These are phyloP conservation scores for Thomomys bottae DNA, from an alignment of 2,113 vertebrate species.

Conservation along the genomic window DNA sequence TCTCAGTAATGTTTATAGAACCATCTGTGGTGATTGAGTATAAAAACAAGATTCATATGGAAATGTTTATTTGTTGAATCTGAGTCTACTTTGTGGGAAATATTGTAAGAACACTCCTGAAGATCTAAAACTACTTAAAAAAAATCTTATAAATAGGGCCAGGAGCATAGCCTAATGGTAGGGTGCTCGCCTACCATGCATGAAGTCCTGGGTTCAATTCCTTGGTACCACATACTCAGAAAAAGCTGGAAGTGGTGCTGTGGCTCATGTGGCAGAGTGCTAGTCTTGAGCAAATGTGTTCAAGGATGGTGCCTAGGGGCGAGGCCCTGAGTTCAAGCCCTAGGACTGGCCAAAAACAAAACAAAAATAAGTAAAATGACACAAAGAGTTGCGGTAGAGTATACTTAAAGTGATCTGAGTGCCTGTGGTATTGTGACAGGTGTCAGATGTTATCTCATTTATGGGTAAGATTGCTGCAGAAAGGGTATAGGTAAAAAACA, in stretches of 20 bases:
- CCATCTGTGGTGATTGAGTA: background rate
- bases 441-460: background rate
- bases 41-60: conserved; percentile 6
- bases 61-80: conserved; percentile 37
- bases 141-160: background rate
- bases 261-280: too few species aligned
- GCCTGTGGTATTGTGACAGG: background rate
- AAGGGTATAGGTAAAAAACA: background rate
- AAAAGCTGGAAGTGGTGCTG: too few species aligned
- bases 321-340: too few species aligned
- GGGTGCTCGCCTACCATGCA: too few species aligned
- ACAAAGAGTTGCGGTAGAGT: background rate
- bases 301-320: too few species aligned
- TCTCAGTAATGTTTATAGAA: background rate
- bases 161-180: too few species aligned
- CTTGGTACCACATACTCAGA: too few species aligned
- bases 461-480: background rate
- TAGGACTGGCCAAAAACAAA: too few species aligned
- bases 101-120: background rate
- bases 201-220: too few species aligned
- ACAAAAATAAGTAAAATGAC: background rate
- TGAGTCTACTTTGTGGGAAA: conserved; percentile 6
- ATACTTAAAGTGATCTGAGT: background rate
- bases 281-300: too few species aligned
- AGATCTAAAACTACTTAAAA: background rate